Evolutionary conservation across 2,888 invertebrate species (phyloP).

Genomic region (Andrena minutula): DNA sequence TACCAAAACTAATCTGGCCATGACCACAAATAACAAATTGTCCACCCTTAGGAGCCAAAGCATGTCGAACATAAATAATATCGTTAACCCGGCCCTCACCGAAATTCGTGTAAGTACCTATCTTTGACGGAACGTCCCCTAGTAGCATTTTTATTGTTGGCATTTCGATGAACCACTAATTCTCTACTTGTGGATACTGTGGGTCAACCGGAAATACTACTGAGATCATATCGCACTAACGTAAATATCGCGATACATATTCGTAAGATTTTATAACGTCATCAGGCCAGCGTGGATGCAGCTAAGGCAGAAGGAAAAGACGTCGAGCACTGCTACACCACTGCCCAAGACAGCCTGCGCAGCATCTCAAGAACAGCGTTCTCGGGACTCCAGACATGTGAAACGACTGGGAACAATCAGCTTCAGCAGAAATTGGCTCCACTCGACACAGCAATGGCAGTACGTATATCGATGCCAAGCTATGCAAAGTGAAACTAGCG

Average conservation of each 20-base stretch:
- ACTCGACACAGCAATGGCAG: background rate
- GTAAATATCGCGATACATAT: too few species aligned
- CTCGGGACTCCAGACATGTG: background rate
- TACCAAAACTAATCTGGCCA: background rate
- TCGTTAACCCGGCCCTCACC: slow-evolving; percentile 10
- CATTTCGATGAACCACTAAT: background rate
- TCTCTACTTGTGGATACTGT: background rate
- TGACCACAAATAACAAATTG: background rate
- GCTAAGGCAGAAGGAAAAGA: slow-evolving; percentile 53
- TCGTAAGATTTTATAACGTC: too few species aligned
- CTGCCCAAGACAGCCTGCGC: background rate
- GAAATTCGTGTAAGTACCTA: slow-evolving; percentile 27
- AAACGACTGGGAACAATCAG: background rate
- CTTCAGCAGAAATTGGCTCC: background rate
- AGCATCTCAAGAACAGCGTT: background rate
- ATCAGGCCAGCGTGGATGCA: slow-evolving; percentile 42
- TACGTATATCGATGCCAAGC: background rate
- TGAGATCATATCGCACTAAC: background rate
- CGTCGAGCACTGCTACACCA: slow-evolving; percentile 48
- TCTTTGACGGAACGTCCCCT: background rate
- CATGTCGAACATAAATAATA: background rate
- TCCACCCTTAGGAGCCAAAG: background rate
- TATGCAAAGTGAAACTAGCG: background rate
- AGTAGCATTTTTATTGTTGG: background rate
- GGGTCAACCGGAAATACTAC: background rate